Evolutionary conservation across 2,797 vertebrate genomes (phyloP).

Genomic region (Pseudomugil gertrudae): DNA sequence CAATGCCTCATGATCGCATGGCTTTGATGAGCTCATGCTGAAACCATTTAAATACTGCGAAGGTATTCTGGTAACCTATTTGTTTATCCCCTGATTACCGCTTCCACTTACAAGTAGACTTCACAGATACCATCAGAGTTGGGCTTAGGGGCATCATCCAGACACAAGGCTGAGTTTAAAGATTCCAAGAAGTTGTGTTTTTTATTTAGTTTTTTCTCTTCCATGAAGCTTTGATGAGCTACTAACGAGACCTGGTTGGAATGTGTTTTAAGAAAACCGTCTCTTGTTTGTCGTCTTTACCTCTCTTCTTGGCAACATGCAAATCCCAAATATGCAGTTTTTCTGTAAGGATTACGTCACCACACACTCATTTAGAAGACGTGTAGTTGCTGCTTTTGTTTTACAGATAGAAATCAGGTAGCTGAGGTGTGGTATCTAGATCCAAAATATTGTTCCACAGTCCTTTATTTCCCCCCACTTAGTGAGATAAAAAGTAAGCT

Average conservation of each 20-base stretch:
- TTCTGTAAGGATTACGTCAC: slow-evolving; percentile 1
- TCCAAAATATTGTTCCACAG: too few species aligned
- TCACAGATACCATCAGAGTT: background rate
- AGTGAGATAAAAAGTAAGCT: too few species aligned
- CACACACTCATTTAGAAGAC: background rate
- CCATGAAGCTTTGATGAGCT: slow-evolving; percentile 41
- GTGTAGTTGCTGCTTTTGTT: background rate
- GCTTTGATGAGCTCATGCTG: slow-evolving; percentile 10
- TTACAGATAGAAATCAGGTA: background rate
- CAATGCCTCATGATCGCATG: slow-evolving; percentile 26
- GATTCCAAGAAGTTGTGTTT: slow-evolving; percentile 34
- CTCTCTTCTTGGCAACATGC: slow-evolving; percentile 9
- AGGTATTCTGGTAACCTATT: background rate
- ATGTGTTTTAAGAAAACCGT: slow-evolving; percentile 58
- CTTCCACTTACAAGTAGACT: background rate
- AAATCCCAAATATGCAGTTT: slow-evolving; percentile 46
- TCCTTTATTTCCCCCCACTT: too few species aligned
- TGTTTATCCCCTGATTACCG: slow-evolving; percentile 33
- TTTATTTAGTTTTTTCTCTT: background rate
- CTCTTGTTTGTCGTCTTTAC: background rate
- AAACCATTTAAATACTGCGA: slow-evolving; percentile 8
- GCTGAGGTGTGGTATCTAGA: too few species aligned
- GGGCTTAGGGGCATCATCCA: slow-evolving; percentile 13
- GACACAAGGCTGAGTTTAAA: slow-evolving; percentile 12
- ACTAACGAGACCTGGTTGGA: slow-evolving; percentile 47